Percentiles rank a stretch among this genome's conserved stretches.
These are phyloP conservation scores for Rhinopithecus roxellana DNA, from an alignment of 2,113 vertebrate species.

Conservation along the genomic window DNA sequence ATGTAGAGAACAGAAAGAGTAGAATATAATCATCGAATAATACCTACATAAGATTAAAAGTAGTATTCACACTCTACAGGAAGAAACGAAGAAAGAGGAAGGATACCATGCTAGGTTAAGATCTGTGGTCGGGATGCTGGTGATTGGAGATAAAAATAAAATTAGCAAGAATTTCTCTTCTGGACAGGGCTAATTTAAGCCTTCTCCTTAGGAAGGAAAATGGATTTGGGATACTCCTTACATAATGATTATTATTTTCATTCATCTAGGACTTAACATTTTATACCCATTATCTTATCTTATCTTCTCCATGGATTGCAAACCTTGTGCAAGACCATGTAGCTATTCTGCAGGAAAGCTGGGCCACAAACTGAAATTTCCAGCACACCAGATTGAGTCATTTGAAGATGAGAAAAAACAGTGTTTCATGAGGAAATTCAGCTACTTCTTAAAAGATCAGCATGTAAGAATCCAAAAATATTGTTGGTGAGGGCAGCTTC, in stretches of 20 bases:
- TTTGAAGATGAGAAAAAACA: neutral
- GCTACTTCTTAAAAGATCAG: neutral
- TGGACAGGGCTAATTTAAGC: neutral
- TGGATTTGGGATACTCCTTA: neutral
- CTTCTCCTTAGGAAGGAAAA: neutral
- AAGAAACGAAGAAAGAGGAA: neutral
- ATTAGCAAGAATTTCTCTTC: neutral
- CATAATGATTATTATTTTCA: neutral
- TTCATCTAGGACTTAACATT: neutral
- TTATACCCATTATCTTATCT: neutral
- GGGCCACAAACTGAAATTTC: neutral
- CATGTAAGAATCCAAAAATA: neutral
- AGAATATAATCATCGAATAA: neutral
- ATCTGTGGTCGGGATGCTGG: neutral
- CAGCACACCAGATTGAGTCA: neutral
- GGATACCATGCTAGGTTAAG: neutral
- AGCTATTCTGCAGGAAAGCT: neutral
- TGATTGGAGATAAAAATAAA: neutral
- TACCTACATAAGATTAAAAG: neutral
- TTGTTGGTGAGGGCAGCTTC: neutral
- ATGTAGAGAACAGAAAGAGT: neutral
- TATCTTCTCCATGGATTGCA: neutral
- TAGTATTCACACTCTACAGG: neutral
- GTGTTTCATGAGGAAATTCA: slow-evolving; percentile 3
- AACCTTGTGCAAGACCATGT: neutral